Base-by-base conservation (phyloP, 2,113 vertebrate genomes). In the Galbula dea region DNA sequence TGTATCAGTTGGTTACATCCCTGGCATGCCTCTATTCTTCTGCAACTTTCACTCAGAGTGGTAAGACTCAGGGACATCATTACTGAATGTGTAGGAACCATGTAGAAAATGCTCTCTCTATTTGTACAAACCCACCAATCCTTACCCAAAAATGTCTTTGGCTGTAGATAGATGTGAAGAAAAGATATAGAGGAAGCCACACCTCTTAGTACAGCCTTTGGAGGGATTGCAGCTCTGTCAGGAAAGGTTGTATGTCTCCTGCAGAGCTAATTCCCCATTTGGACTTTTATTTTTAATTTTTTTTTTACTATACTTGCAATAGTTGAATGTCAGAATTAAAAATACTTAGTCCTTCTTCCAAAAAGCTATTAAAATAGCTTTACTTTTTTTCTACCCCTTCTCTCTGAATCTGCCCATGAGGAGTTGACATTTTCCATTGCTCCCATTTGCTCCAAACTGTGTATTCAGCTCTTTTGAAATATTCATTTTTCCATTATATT, bases 401-500 rank as follows among this genome's bases (percentile, higher is more conserved):
- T 54, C 67, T 85, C 51, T 68, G 49, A 63, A 55, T 45, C 61
- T 83, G 68, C 82, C 68, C 4, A 2, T 77, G 45, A 85, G 51
- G 58, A 75, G 26, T 7, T 94, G 87, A 89, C 75, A 71, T 87
- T 86, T 95, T 78, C 71, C 29, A 88, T 78, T n/a, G 46, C n/a
- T 89, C 83, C 41, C 37, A 54, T 81, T 83, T 96, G 71, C 83
- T 72, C 41, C 51, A 93, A 90, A 91, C 72, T 86, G 43, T 93
- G 41, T 86, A 62, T 92, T 93, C 89, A 94, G 78, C 89, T 89
- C 78, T 83, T 95, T 77, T 95, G 41, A 96, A 92, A 96, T 94
- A 94, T 84, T 94, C 51, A 81, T 92, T 95, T 94, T 89, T 48
- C 75, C 72, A 88, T 93, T 94, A 93, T 95, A 92, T 95, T 96